Evolutionary conservation across 2,888 invertebrate species (phyloP).

Genomic region (Catocala sponsa): DNA sequence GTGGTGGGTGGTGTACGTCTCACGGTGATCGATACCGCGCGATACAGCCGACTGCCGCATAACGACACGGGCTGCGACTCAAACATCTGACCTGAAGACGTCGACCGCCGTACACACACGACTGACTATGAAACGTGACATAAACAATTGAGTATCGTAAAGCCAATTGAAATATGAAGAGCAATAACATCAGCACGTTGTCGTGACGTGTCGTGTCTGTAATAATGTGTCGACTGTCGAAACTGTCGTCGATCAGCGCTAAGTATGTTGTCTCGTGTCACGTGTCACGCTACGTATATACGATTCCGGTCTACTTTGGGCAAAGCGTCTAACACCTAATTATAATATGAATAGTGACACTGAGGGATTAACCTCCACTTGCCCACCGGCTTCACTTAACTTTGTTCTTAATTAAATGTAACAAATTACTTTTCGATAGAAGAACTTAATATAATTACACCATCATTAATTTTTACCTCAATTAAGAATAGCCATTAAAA

Average conservation of each 20-base stretch:
- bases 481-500: too few relatives aligned
- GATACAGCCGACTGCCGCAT: constrained; percentile 26
- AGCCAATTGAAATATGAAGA: background rate
- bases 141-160: background rate
- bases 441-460: too few relatives aligned
- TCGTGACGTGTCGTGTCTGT: background rate
- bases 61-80: constrained; percentile 11
- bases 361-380: background rate
- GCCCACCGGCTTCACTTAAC: background rate
- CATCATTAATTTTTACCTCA: too few relatives aligned
- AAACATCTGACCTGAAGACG: background rate
- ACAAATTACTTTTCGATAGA: too few relatives aligned
- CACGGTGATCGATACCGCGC: constrained; percentile 37
- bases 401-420: too few relatives aligned
- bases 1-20: constrained; percentile 25
- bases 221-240: constrained; percentile 1
- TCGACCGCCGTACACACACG: background rate
- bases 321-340: constrained; percentile 5
- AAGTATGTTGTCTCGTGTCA: background rate
- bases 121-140: background rate
- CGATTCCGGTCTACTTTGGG: background rate
- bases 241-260: constrained; percentile 3
- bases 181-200: background rate
- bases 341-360: constrained; percentile 5
- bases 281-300: too few relatives aligned